phyloP scores from a whole-genome alignment of 2,113 vertebrate species.

The Scomber scombrus region DNA sequence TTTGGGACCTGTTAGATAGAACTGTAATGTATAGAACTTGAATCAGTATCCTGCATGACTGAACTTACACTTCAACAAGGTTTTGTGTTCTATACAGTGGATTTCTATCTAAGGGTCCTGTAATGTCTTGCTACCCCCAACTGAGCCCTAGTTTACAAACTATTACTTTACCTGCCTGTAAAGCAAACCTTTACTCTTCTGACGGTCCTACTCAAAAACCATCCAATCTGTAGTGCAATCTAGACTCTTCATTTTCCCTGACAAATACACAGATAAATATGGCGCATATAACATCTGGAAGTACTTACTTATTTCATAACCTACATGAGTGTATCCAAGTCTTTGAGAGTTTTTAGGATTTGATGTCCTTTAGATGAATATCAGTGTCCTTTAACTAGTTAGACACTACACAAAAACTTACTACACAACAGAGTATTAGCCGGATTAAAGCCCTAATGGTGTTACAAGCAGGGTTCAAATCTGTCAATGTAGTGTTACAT shows the following conservation, averaged over 20 bases:
- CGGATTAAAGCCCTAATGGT: conserved; percentile 41
- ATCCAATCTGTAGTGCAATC: conserved; percentile 18
- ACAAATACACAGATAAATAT: conserved; percentile 46
- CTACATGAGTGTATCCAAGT: conserved; percentile 44
- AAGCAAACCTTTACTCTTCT: conserved; percentile 49
- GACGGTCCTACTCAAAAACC: conserved; percentile 17
- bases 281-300: conserved; percentile 41
- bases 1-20: conserved; percentile 77
- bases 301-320: conserved; percentile 58
- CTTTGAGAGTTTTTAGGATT: conserved; percentile 49
- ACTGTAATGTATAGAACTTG: conserved; percentile 80
- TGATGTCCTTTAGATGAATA: conserved; percentile 59
- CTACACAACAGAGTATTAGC: conserved; percentile 60
- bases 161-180: conserved; percentile 61
- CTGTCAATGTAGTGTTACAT: conserved; percentile 34
- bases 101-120: conserved; percentile 76
- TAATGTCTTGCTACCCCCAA: conserved; percentile 60
- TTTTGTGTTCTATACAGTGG: conserved; percentile 80
- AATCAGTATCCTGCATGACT: conserved; percentile 77
- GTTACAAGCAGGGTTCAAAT: conserved; percentile 54
- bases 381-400: conserved; percentile 57
- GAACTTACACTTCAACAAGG: conserved; percentile 54
- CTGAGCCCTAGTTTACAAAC: conserved; percentile 58
- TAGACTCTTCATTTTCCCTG: conserved; percentile 35
- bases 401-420: no score